A percentile compares a stretch with the other conserved stretches of the same genome.
These are phyloP conservation scores for Achlya flavicornis DNA, from an alignment of 2,888 invertebrate species.

Conservation along the genomic window DNA sequence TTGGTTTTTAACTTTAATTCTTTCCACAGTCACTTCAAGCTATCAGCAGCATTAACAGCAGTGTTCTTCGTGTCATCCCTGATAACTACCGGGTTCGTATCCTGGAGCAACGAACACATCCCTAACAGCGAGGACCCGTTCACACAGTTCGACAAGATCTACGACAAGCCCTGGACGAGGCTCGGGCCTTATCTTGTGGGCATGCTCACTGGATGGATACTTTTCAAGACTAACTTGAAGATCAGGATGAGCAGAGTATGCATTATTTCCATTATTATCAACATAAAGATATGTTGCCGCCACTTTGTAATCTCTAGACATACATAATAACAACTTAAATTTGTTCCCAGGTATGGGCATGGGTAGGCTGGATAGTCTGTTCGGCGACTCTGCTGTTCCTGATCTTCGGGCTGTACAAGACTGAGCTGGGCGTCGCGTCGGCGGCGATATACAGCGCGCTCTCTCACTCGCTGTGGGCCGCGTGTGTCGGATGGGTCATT, in stretches of 20 bases:
- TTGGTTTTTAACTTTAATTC: neutral
- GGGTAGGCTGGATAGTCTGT: conserved; percentile 88
- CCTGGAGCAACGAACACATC: conserved; percentile 90
- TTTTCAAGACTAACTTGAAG: conserved; percentile 92
- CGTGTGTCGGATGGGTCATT: conserved; percentile 92
- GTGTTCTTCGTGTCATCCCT: conserved; percentile 90
- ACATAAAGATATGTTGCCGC: no score
- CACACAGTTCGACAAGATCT: conserved; percentile 93
- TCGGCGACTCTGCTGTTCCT: conserved; percentile 87
- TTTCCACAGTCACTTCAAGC: conserved; percentile 87
- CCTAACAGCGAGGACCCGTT: conserved; percentile 92
- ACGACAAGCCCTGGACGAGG: conserved; percentile 95
- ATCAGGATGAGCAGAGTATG: conserved; percentile 88
- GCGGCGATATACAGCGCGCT: conserved; percentile 92
- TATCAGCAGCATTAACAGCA: conserved; percentile 86
- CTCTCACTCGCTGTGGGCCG: conserved; percentile 93
- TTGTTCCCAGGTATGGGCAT: conserved; percentile 83
- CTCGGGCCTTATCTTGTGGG: conserved; percentile 93
- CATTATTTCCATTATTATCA: neutral
- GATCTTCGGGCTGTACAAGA: conserved; percentile 90
- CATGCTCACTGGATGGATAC: conserved; percentile 92
- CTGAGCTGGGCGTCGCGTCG: conserved; percentile 86
- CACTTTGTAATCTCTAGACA: no score
- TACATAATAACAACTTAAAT: no score
- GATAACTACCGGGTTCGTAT: conserved; percentile 91